These are phyloP conservation scores for Larimichthys crocea DNA, from an alignment of 2,113 vertebrate species.

Conservation along the genomic window DNA sequence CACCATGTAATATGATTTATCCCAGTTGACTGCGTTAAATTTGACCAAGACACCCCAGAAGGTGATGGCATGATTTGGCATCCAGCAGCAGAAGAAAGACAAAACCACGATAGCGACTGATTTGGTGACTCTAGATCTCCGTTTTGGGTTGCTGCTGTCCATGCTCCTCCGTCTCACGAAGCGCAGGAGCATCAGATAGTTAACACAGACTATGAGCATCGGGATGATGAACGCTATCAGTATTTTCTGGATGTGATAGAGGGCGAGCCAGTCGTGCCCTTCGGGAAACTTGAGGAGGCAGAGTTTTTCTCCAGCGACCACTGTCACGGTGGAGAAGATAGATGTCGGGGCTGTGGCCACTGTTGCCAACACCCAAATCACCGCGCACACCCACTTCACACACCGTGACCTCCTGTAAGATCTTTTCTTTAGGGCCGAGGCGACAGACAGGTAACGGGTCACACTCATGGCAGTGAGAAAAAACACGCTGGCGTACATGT, in stretches of 20 bases:
- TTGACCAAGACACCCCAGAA: slow-evolving; percentile 88
- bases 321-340: slow-evolving; percentile 78
- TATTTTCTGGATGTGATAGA: slow-evolving; percentile 85
- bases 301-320: slow-evolving; percentile 80
- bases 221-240: slow-evolving; percentile 82
- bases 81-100: slow-evolving; percentile 83
- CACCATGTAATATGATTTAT: slow-evolving; percentile 81
- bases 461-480: slow-evolving; percentile 86
- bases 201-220: slow-evolving; percentile 77
- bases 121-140: slow-evolving; percentile 77
- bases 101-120: slow-evolving; percentile 79
- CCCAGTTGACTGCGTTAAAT: slow-evolving; percentile 84
- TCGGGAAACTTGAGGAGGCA: slow-evolving; percentile 83
- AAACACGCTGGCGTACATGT: slow-evolving; percentile 86
- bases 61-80: slow-evolving; percentile 84
- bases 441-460: slow-evolving; percentile 81
- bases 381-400: slow-evolving; percentile 77
- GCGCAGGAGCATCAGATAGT: slow-evolving; percentile 82
- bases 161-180: slow-evolving; percentile 80
- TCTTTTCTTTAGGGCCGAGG: slow-evolving; percentile 74
- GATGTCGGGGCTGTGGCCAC: slow-evolving; percentile 80
- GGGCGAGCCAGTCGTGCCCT: slow-evolving; percentile 80
- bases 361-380: slow-evolving; percentile 79
- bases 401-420: slow-evolving; percentile 57
- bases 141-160: slow-evolving; percentile 68